Conservation (phyloP, 2,888 invertebrate genomes). For the Capitulum mitella region DNA sequence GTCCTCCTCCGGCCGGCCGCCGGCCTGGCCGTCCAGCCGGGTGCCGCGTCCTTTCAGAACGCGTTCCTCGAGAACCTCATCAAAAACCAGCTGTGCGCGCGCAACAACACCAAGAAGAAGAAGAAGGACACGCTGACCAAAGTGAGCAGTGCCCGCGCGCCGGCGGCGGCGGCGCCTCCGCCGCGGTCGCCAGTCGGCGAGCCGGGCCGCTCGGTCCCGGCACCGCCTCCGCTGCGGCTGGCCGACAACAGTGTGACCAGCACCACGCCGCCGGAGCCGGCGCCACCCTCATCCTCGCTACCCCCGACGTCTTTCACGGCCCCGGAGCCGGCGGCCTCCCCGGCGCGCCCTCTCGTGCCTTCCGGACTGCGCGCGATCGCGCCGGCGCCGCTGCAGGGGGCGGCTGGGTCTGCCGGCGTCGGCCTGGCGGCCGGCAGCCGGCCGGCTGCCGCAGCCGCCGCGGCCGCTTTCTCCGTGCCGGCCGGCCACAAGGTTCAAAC, state of each 20-base stretch:
- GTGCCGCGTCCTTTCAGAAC: conserved; percentile 5
- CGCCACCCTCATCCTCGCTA: background rate
- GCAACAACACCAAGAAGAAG: background rate
- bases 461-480: background rate
- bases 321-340: background rate
- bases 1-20: background rate
- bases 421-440: too few relatives aligned
- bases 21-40: background rate
- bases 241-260: conserved; percentile 12
- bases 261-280: conserved; percentile 10
- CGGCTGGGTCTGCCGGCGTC: background rate
- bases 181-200: background rate
- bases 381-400: background rate
- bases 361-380: background rate
- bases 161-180: background rate
- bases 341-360: background rate
- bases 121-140: background rate
- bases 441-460: background rate
- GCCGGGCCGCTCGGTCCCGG: background rate
- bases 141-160: background rate
- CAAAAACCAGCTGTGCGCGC: conserved; percentile 12
- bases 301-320: conserved; percentile 20
- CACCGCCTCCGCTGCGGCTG: background rate
- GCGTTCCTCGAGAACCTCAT: conserved; percentile 14
- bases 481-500: conserved; percentile 8